Evolutionary conservation across 2,797 vertebrate genomes (phyloP), one percentile per base, ranked within the genome.

Genomic region (Enteromius thamalakanensis): DNA sequence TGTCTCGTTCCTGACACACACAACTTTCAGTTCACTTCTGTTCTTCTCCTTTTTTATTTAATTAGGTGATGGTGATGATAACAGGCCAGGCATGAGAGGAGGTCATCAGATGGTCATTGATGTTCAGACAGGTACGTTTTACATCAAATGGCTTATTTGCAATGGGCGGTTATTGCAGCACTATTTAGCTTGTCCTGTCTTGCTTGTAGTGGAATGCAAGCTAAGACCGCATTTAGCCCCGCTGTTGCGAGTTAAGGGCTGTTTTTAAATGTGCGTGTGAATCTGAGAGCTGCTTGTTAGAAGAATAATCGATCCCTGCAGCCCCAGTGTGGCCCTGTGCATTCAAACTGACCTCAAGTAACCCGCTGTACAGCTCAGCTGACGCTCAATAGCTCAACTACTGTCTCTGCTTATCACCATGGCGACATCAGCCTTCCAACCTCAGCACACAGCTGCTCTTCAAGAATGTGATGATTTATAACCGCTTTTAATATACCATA

Each of bases 101-200:
- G 98, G 98, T 76, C 98, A 99, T 94, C 98, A 99, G 91, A 99
- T 99, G 98, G 98, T 99, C 88, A 99, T 99, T 80, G 98, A 99
- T 88, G 97, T 99, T 87, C 97, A 99, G 87, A 98, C 97, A 87
- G 98, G 98, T 99, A 90, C 95, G 95, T 87, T 81, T 17, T 74
- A 5, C 10, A 0, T 14, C 15, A 58, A 11, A 12, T 32, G 47
- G 62, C 37, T 76, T n/a, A 53, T 65, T 42, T 53, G 26, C 49
- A 58, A 37, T 51, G 34, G 47, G 60, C 2, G 34, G 14, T 23
- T 29, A 15, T 65, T 6, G 1, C 1, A 1, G 19, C 15, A 65
- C 40, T 23, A 11, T 83, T 83, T 32, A 65, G 32, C 78, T 23
- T 80, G 76, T 58, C 4, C 70, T 72, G 65, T 42, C 76, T 71